A percentile compares a stretch with the other conserved stretches of the same genome.
These are phyloP conservation scores for Scortum barcoo DNA, from an alignment of 2,113 vertebrate species.

Conservation along the genomic window DNA sequence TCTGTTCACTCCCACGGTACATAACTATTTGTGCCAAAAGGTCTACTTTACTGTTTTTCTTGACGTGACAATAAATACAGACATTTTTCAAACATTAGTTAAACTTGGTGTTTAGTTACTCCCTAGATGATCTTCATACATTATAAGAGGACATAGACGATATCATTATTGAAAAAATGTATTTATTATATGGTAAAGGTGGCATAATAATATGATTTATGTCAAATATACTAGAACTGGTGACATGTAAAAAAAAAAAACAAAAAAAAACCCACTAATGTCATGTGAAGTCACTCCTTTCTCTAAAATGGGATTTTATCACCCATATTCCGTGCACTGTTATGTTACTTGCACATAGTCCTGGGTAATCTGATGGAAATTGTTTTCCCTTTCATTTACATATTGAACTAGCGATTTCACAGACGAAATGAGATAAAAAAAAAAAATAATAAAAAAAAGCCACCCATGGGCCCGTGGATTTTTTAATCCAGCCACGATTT, in stretches of 20 bases:
- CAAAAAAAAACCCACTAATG: not conserved
- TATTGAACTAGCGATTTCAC: too few relatives aligned
- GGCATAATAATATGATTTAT: not conserved
- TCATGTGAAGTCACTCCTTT: not conserved
- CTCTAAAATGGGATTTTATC: not conserved
- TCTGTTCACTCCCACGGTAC: slow-evolving; percentile 5
- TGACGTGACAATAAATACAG: too few relatives aligned
- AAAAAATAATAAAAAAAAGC: not conserved
- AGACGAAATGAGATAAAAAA: not conserved
- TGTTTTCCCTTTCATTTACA: not conserved
- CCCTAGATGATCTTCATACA: too few relatives aligned
- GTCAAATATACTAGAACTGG: not conserved
- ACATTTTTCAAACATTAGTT: not conserved
- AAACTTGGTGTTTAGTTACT: not conserved
- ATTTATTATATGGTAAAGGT: not conserved
- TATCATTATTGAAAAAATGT: not conserved
- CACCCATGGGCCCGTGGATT: too few relatives aligned
- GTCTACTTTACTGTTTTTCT: not conserved
- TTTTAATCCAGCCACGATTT: slow-evolving; percentile 6
- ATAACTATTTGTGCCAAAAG: not conserved
- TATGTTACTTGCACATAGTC: not conserved
- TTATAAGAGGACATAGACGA: too few relatives aligned
- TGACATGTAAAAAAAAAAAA: too few relatives aligned
- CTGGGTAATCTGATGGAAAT: not conserved
- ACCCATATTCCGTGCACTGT: not conserved